Evolutionary conservation across 2,797 vertebrate species (phyloP).

Genomic region (Antrozous pallidus): DNA sequence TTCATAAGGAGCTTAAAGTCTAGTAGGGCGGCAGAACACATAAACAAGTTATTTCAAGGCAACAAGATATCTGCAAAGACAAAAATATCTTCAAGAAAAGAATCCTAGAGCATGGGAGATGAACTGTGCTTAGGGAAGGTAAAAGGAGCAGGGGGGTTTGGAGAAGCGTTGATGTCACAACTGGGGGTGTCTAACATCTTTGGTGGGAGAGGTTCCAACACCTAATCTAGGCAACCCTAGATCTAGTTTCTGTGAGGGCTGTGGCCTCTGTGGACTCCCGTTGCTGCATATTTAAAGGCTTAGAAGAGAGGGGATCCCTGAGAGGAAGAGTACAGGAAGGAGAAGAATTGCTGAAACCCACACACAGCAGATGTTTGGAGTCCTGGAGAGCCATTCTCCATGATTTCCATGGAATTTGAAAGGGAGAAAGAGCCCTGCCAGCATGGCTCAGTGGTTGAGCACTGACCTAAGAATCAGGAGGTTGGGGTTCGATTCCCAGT

Average conservation of each 20-base stretch:
- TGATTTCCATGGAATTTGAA: background rate
- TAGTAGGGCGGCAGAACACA: background rate
- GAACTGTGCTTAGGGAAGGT: background rate
- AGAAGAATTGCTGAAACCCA: background rate
- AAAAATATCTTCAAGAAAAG: background rate
- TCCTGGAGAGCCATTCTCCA: background rate
- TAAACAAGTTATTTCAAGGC: background rate
- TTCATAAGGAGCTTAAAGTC: background rate
- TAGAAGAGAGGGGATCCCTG: background rate
- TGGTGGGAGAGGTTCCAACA: background rate
- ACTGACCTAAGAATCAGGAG: no score
- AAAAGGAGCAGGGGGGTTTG: background rate
- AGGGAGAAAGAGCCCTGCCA: background rate
- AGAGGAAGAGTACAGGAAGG: background rate
- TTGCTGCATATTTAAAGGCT: background rate
- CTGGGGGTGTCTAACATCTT: background rate
- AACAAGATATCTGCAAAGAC: background rate
- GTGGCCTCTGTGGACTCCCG: background rate
- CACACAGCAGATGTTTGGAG: background rate
- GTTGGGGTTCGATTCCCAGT: no score
- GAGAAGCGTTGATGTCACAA: background rate
- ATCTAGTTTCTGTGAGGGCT: background rate
- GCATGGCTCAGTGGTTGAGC: no score
- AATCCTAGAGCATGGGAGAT: background rate
- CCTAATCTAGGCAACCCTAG: background rate